Conservation (phyloP, 2,888 invertebrate species). For the Iselma pallidipennis region DNA sequence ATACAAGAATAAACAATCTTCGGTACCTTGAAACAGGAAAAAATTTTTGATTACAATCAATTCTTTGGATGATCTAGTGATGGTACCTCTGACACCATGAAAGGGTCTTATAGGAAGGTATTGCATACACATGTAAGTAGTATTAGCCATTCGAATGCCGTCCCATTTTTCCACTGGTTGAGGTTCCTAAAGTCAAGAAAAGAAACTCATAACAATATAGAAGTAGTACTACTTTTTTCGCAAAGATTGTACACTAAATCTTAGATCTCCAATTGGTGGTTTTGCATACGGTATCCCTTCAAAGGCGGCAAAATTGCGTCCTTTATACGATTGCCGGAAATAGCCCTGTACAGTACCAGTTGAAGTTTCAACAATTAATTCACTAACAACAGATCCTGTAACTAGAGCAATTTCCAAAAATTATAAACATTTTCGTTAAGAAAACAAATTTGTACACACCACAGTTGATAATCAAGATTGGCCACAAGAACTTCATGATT, state of each 20-base stretch:
- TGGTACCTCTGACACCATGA: conserved; percentile 64
- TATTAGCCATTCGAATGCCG: conserved; percentile 37
- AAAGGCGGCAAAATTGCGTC: conserved; percentile 35
- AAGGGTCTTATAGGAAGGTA: conserved; percentile 49
- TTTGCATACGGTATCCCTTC: conserved; percentile 43
- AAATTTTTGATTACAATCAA: no score
- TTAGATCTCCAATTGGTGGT: conserved; percentile 38
- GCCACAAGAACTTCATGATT: no score
- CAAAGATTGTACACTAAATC: conserved; percentile 37
- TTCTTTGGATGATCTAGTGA: no score
- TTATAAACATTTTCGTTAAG: no score
- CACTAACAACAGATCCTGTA: background rate
- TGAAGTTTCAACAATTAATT: conserved; percentile 23
- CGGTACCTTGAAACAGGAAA: conserved; percentile 60
- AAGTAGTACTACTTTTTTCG: no score
- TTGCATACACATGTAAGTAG: conserved; percentile 40
- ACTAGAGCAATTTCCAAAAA: background rate
- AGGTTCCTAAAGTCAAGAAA: conserved; percentile 36
- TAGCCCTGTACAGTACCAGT: conserved; percentile 36
- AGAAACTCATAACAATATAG: no score
- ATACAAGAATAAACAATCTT: conserved; percentile 70
- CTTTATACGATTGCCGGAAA: conserved; percentile 33
- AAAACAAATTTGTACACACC: no score
- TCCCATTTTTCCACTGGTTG: conserved; percentile 41
- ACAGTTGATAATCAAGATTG: no score